Percentiles rank a stretch among this genome's conserved stretches.
phyloP scores from a whole-genome alignment of 2,888 invertebrate genomes.

The Spisula solida region DNA sequence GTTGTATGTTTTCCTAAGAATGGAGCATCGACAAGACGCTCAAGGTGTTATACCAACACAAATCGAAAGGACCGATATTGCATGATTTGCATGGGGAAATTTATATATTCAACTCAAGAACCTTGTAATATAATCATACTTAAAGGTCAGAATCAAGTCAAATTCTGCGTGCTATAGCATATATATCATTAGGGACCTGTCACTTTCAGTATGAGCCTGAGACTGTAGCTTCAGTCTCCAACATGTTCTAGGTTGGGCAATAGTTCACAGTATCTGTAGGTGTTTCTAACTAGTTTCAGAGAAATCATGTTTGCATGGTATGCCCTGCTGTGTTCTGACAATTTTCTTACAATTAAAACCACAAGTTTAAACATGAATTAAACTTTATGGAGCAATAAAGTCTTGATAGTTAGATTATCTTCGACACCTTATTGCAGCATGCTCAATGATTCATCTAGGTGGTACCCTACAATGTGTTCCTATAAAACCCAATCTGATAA shows the following conservation, averaged over 20 bases:
- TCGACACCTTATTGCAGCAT: background rate
- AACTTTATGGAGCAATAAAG: conserved; percentile 15
- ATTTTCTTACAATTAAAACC: conserved; percentile 22
- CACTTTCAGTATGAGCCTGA: background rate
- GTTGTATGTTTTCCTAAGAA: too few species aligned
- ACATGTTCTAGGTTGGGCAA: background rate
- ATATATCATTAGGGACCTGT: too few species aligned
- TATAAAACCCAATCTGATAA: background rate
- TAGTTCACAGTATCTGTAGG: background rate
- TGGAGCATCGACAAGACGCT: too few species aligned
- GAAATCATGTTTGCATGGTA: conserved; percentile 3
- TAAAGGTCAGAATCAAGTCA: too few species aligned
- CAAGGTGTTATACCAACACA: too few species aligned
- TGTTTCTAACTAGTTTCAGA: background rate
- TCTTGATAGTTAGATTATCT: background rate
- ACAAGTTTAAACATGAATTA: conserved; percentile 5
- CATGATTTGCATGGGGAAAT: too few species aligned
- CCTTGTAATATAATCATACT: too few species aligned
- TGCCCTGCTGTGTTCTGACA: background rate
- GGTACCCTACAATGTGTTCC: background rate
- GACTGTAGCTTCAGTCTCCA: background rate
- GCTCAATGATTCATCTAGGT: background rate
- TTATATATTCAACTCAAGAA: too few species aligned
- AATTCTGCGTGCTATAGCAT: too few species aligned
- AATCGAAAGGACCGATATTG: too few species aligned